These are phyloP conservation scores for Ptychodera flava DNA, from an alignment of 35 echinoderm and acorn worm species.

Conservation along the genomic window DNA sequence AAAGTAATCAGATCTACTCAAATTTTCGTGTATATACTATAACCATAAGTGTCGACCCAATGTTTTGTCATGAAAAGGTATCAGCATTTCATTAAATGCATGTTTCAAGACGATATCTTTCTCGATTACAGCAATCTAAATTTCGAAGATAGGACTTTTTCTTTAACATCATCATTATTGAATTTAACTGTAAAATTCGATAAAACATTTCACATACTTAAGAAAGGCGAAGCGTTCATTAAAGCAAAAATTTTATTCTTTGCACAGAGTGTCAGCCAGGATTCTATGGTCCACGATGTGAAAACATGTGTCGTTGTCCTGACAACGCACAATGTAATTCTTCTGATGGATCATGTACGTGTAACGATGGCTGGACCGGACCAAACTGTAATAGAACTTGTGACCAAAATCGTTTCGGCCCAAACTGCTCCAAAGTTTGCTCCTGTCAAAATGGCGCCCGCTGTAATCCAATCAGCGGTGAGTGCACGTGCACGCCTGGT, in stretches of 20 bases:
- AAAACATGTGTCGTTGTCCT: conserved; percentile 12
- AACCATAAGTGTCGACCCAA: too few relatives aligned
- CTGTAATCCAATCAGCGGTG: not conserved
- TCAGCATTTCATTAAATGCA: too few relatives aligned
- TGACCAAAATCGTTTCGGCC: conserved; percentile 7
- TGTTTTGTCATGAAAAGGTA: too few relatives aligned
- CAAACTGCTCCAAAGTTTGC: not conserved
- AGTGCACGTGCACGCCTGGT: conserved; percentile 26
- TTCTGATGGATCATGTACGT: conserved; percentile 28
- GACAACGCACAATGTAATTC: conserved; percentile 21
- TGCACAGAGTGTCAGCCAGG: conserved; percentile 8
- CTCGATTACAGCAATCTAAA: too few relatives aligned
- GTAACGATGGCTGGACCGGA: conserved; percentile 31
- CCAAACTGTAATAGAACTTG: conserved; percentile 20
- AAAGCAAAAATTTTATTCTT: too few relatives aligned
- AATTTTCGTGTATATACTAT: too few relatives aligned
- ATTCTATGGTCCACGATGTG: conserved; percentile 2
- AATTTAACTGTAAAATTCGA: too few relatives aligned
- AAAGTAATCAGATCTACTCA: too few relatives aligned
- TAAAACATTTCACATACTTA: too few relatives aligned
- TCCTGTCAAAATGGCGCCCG: conserved; percentile 3
- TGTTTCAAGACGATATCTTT: too few relatives aligned
- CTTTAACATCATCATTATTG: too few relatives aligned
- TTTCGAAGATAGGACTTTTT: too few relatives aligned
- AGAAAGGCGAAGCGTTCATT: conserved; percentile 37